Base-by-base conservation (phyloP, 2,888 invertebrate species). In the Cenopis cana region DNA sequence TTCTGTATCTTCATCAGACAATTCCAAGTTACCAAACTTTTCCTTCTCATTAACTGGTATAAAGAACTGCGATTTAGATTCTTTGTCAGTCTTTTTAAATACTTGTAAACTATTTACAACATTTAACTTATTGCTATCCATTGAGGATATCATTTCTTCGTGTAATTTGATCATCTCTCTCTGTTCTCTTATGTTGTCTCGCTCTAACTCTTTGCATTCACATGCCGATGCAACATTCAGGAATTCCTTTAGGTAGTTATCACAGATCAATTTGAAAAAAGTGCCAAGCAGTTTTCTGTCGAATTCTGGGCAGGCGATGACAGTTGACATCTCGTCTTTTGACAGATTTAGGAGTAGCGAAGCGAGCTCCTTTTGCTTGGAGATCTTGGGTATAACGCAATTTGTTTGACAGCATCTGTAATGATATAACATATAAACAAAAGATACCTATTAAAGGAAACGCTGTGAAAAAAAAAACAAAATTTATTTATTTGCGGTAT, bases 61-160 rank as follows among this genome's bases (percentile, higher is more conserved):
- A 65, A 93, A 94, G 76, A 94, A 94, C 70, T 93, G 93, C 0
- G 93, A 93, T 81, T 93, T 93, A 0, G 93, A 91, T 75, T 93
- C 92, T 61, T 87, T 91, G 33, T 93, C 93, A 61, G 85, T 88
- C 68, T 88, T 92, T 64, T 90, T 93, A 73, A 93, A 93, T 0
- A 93, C 92, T 14, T 92, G 90, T 3, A 93, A 65, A 0, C 89
- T 85, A 60, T 92, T 93, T 0, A 84, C 88, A 0, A 93, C 87
- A 41, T 89, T 93, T 0, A 93, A 46, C 75, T 91, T 93, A 36
- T 93, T 93, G 52, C 89, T 92, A 72, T 93, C 93, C 9, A 91
- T 82, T 0, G 90, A 90, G 65, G 90, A 80, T 69, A 85, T 81
- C 88, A 88, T 86, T 65, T 91, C 91, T 10, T 89, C 89, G 75